Conservation (phyloP, 2,888 invertebrate genomes). For the Diaprepes abbreviatus region DNA sequence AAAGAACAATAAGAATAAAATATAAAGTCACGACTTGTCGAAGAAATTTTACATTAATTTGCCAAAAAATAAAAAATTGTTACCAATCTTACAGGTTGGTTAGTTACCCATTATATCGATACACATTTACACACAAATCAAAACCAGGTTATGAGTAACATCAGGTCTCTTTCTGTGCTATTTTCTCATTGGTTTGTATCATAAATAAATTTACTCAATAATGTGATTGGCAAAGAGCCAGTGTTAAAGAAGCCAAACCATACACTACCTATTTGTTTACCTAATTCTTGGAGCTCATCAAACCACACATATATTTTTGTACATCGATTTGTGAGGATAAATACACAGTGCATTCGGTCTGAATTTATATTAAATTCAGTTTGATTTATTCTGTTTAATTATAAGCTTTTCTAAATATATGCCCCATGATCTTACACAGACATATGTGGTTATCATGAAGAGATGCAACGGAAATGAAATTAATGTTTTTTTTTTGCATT, state of each 20-base stretch:
- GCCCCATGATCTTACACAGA: conserved; percentile 17
- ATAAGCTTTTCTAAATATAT: conserved; percentile 21
- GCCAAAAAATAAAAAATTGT: too few relatives aligned
- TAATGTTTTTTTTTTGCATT: too few relatives aligned
- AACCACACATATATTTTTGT: conserved; percentile 38
- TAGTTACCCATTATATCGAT: too few relatives aligned
- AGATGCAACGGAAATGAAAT: background rate
- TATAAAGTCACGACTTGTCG: too few relatives aligned
- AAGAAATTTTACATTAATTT: too few relatives aligned
- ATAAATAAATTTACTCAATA: conserved; percentile 31
- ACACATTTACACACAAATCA: too few relatives aligned
- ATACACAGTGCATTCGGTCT: conserved; percentile 10
- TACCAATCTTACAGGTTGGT: too few relatives aligned
- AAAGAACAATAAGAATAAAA: too few relatives aligned
- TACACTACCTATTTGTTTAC: conserved; percentile 40
- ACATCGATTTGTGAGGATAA: conserved; percentile 31
- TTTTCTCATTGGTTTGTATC: background rate
- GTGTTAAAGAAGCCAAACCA: conserved; percentile 31
- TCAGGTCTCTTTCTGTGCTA: too few relatives aligned
- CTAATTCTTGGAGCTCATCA: conserved; percentile 46
- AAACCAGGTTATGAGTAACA: too few relatives aligned
- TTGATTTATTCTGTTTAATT: conserved; percentile 36
- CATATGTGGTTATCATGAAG: background rate
- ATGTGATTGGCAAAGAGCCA: conserved; percentile 40
- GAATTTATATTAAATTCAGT: conserved; percentile 23